These are phyloP conservation scores for Encarsia formosa DNA, from an alignment of 2,888 invertebrate species.

Conservation along the genomic window DNA sequence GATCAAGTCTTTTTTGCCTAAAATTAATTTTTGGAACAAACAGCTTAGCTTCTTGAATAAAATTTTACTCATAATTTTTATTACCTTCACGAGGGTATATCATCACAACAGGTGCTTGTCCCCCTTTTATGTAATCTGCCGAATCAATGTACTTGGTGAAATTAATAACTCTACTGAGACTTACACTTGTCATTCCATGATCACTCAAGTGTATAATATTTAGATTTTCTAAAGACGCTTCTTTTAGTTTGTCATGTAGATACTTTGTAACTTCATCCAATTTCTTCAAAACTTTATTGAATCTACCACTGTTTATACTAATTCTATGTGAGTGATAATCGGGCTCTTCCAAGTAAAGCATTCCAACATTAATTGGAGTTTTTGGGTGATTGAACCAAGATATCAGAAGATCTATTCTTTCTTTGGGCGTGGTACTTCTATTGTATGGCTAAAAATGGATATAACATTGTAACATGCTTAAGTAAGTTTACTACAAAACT, in stretches of 20 bases:
- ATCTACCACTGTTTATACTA: slow-evolving; percentile 55
- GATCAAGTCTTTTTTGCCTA: slow-evolving; percentile 53
- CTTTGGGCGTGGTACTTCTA: slow-evolving; percentile 49
- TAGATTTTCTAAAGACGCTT: slow-evolving; percentile 54
- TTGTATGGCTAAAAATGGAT: slow-evolving; percentile 43
- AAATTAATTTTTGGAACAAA: too few relatives aligned
- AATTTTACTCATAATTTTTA: too few relatives aligned
- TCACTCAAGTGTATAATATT: slow-evolving; percentile 69
- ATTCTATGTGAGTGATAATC: slow-evolving; percentile 61
- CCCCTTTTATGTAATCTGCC: slow-evolving; percentile 53
- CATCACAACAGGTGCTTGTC: slow-evolving; percentile 58
- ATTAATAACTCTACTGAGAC: slow-evolving; percentile 55
- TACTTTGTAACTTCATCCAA: slow-evolving; percentile 58
- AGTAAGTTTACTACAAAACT: too few relatives aligned
- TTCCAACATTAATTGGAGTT: slow-evolving; percentile 64
- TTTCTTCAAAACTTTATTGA: slow-evolving; percentile 50
- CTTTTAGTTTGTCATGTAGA: slow-evolving; percentile 55
- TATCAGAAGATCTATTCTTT: slow-evolving; percentile 58
- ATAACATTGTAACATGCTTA: too few relatives aligned
- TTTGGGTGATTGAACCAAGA: slow-evolving; percentile 58
- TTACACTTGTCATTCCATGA: slow-evolving; percentile 65
- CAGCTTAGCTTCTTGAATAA: too few relatives aligned
- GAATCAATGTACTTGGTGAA: slow-evolving; percentile 54
- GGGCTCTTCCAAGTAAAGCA: slow-evolving; percentile 68
- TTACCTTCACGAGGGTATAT: slow-evolving; percentile 60